Evolutionary conservation across 1,140 invertebrate species (phyloP).

Genomic region (Zaprionus tsacasi): DNA sequence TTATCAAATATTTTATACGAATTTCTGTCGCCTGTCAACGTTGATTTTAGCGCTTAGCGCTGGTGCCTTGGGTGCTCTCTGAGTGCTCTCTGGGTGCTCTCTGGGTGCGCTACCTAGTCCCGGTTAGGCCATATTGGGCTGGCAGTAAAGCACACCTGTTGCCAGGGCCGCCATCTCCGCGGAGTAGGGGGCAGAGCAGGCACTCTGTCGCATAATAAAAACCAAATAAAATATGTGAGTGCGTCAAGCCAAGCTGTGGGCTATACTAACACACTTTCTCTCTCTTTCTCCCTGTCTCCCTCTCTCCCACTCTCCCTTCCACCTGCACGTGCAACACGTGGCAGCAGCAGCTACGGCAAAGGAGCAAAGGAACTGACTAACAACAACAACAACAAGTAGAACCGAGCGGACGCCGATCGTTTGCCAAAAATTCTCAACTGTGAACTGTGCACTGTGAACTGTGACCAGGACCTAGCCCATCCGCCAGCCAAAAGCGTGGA

Average conservation of each 20-base stretch:
- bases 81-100: neutral
- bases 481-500: neutral
- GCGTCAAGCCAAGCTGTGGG: neutral
- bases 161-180: constrained; percentile 31
- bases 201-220: constrained; percentile 36
- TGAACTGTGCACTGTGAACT: neutral
- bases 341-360: neutral
- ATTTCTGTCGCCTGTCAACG: constrained; percentile 69
- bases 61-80: constrained; percentile 6
- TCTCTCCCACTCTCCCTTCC: neutral
- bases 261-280: no score
- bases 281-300: neutral
- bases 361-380: neutral
- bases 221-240: constrained; percentile 23
- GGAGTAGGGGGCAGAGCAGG: neutral
- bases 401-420: no score
- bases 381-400: neutral
- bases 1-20: constrained; percentile 73
- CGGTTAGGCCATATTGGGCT: constrained; percentile 30
- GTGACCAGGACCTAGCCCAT: no score
- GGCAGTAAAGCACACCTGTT: constrained; percentile 72
- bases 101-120: neutral
- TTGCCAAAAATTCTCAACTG: no score
- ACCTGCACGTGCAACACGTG: constrained; percentile 30
- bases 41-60: constrained; percentile 74